Evolutionary conservation across 1,140 invertebrate species (phyloP).

Genomic region (Heliothis subflexa): DNA sequence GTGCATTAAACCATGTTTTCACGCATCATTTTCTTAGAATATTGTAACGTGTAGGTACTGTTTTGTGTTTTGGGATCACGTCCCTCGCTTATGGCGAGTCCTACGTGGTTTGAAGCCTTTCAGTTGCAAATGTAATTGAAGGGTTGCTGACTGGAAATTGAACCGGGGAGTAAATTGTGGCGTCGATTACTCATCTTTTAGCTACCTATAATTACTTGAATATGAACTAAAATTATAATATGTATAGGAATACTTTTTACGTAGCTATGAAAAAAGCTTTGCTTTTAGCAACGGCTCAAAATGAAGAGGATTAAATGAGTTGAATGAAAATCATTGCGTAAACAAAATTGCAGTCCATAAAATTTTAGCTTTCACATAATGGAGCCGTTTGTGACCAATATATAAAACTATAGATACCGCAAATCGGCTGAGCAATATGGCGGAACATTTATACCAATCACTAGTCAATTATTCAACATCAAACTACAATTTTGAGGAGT

Average conservation of each 20-base stretch:
- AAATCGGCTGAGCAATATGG: conserved; percentile 26
- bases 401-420: conserved; percentile 17
- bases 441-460: conserved; percentile 40
- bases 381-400: background rate
- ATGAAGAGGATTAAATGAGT: no score
- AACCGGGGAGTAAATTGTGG: no score
- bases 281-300: no score
- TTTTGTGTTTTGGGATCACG: conserved; percentile 20
- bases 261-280: no score
- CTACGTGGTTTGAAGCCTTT: conserved; percentile 8
- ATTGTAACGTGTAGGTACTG: conserved; percentile 20
- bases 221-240: no score
- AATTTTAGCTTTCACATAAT: background rate
- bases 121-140: background rate
- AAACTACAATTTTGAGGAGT: conserved; percentile 52
- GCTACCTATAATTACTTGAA: no score
- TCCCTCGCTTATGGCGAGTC: background rate
- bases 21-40: conserved; percentile 36
- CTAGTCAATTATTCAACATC: conserved; percentile 51
- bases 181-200: no score
- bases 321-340: no score
- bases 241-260: no score
- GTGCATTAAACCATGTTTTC: conserved; percentile 37
- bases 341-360: background rate
- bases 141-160: background rate